Conservation (phyloP, 2,113 vertebrate species). For the Regulus satrapa region DNA sequence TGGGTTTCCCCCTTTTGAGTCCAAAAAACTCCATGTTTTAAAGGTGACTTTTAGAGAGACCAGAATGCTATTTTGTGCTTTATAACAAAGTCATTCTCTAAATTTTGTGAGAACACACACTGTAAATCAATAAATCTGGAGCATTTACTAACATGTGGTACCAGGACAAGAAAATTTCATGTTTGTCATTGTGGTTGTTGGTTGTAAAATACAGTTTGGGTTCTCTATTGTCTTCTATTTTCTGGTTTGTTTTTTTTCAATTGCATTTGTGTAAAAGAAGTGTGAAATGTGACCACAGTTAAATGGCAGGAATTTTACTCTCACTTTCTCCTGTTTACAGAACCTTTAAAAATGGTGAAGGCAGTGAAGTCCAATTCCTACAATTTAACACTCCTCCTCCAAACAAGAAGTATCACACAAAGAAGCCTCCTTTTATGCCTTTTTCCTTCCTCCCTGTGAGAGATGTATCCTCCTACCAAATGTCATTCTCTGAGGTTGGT, state of each 20-base stretch:
- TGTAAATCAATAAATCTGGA: slow-evolving; percentile 24
- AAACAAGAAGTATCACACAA: background rate
- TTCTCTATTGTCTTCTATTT: slow-evolving; percentile 39
- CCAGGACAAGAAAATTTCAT: slow-evolving; percentile 18
- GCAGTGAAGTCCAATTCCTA: background rate
- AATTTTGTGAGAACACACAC: background rate
- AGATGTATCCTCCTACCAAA: background rate
- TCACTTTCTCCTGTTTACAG: slow-evolving; percentile 2
- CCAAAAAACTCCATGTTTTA: background rate
- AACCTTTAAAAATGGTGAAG: background rate
- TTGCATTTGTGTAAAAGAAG: slow-evolving; percentile 31
- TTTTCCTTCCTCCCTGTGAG: background rate
- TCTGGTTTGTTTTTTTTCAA: background rate
- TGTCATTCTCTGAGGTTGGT: background rate
- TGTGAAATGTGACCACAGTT: slow-evolving; percentile 38
- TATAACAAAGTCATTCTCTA: background rate
- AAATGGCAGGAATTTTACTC: slow-evolving; percentile 28
- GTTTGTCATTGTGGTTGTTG: slow-evolving; percentile 32
- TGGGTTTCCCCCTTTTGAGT: background rate
- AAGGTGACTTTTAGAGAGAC: background rate
- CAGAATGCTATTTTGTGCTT: background rate
- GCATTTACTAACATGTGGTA: slow-evolving; percentile 14
- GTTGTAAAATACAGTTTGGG: slow-evolving; percentile 20
- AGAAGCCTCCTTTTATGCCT: background rate
- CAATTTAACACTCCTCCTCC: background rate